phyloP scores from a whole-genome alignment of 2,113 vertebrate genomes.

The Lycocorax pyrrhopterus region DNA sequence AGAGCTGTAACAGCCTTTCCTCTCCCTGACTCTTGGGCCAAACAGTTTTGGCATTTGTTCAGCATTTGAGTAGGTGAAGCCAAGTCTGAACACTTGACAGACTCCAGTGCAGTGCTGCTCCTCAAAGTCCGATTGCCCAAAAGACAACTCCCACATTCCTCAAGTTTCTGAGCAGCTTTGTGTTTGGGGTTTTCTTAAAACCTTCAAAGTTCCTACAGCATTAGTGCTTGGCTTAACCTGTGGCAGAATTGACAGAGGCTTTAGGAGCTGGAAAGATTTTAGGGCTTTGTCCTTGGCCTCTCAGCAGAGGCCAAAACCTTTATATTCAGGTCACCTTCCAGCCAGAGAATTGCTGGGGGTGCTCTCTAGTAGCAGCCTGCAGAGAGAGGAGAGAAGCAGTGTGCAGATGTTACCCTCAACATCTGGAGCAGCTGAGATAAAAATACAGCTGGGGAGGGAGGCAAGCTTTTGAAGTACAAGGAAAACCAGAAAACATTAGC shows the following conservation, averaged over 20 bases:
- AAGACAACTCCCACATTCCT: background rate
- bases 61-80: background rate
- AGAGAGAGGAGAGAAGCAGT: background rate
- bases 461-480: background rate
- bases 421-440: background rate
- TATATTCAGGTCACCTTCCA: background rate
- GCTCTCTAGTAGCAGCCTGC: background rate
- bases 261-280: background rate
- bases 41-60: background rate
- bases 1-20: background rate
- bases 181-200: background rate
- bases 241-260: background rate
- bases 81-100: rapidly evolving
- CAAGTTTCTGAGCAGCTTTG: background rate
- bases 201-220: background rate
- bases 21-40: background rate
- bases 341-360: background rate
- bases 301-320: background rate
- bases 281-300: background rate
- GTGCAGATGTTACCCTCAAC: background rate
- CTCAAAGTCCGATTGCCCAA: background rate
- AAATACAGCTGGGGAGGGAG: background rate
- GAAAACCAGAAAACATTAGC: background rate
- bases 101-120: background rate
- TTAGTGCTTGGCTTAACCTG: background rate